phyloP scores from a whole-genome alignment of 2,888 invertebrate species.

The Girardia tigrina region DNA sequence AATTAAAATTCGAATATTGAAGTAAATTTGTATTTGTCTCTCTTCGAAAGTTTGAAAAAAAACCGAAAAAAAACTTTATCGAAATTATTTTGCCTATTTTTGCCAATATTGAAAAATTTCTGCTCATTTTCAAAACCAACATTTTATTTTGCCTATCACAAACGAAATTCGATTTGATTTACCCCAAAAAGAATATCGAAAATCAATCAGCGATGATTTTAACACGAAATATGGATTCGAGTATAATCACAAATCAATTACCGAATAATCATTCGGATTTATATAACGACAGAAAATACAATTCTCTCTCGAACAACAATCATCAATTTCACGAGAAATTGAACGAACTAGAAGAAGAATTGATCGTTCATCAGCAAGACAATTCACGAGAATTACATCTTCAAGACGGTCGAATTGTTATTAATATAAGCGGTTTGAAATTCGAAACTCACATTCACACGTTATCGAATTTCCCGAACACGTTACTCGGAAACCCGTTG shows the following conservation, averaged over 20 bases:
- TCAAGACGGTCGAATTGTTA: constrained; percentile 43
- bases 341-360: background rate
- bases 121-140: too few relatives aligned
- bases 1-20: too few relatives aligned
- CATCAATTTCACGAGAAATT: background rate
- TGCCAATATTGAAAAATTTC: too few relatives aligned
- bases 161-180: too few relatives aligned
- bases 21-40: too few relatives aligned
- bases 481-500: constrained; percentile 70
- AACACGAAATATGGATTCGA: background rate
- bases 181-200: too few relatives aligned
- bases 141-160: too few relatives aligned
- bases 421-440: constrained; percentile 69
- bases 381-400: background rate
- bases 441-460: constrained; percentile 96
- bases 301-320: background rate
- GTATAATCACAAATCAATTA: background rate
- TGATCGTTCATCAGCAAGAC: background rate
- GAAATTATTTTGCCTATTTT: too few relatives aligned
- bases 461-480: constrained; percentile 94
- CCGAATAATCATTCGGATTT: constrained; percentile 17
- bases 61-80: too few relatives aligned
- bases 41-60: too few relatives aligned
- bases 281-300: constrained; percentile 14
- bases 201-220: background rate